These are phyloP conservation scores for Mesocentrotus franciscanus DNA, from an alignment of 53 echinoderm and acorn worm genomes.

Conservation along the genomic window DNA sequence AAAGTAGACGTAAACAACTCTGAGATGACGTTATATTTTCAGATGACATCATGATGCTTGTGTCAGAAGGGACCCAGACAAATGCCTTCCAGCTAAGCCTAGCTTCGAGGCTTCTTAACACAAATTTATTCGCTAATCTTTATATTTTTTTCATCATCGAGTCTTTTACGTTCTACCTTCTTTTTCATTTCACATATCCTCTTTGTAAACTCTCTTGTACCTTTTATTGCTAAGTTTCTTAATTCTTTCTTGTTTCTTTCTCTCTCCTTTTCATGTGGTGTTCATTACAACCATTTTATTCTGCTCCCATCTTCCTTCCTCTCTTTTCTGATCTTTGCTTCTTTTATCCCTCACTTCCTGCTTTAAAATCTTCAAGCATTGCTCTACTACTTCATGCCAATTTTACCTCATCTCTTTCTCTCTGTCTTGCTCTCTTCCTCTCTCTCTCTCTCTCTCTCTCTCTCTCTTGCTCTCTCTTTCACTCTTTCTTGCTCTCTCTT, in stretches of 20 bases:
- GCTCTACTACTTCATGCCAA: too few species aligned
- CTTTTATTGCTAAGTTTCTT: background rate
- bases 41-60: slow-evolving; percentile 17
- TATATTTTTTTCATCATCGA: background rate
- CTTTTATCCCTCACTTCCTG: background rate
- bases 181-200: background rate
- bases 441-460: background rate
- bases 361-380: background rate
- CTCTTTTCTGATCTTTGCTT: background rate
- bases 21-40: slow-evolving; percentile 6
- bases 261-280: background rate
- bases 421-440: background rate
- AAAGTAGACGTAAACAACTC: slow-evolving; percentile 15
- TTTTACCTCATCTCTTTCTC: background rate
- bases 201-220: background rate
- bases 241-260: background rate
- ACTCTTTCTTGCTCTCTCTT: background rate
- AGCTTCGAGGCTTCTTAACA: background rate
- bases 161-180: background rate
- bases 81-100: background rate
- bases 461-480: too few species aligned
- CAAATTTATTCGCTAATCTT: background rate
- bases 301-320: background rate
- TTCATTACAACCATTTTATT: background rate
- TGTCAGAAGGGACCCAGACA: background rate